Base-by-base conservation (phyloP, 2,888 invertebrate species). In the Odontothrips loti region DNA sequence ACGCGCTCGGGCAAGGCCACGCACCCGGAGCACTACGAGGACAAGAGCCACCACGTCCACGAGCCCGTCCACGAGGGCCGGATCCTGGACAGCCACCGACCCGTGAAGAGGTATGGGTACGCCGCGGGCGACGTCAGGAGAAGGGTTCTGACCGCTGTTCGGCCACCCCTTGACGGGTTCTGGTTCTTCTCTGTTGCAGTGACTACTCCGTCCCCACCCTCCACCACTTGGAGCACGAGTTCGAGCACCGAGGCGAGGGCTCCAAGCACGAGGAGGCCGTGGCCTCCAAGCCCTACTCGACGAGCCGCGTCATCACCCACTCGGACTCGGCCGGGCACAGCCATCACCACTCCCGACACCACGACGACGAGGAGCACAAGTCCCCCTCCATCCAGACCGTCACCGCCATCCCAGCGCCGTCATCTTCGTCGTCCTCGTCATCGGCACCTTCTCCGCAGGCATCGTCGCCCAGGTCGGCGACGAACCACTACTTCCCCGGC, bases 251-350 rank as follows among this genome's bases (percentile, higher is more conserved):
- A n/a, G 68, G 68, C 68, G 68, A 68, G 68, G 68, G n/a, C 9
- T n/a, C n/a, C 68, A 68, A 68, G 68, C 68, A 23, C 68, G 68
- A 68, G 68, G 68, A 68, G 68, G 23, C 68, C 51, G 68, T 68
- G 6, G 68, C 23, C 15, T 11, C 8, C 51, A 51, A 51, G 51
- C 51, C 51, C 51, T 51, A 51, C 51, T 51, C 11, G 15, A 11
- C 48, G 48, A 48, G 48, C 48, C 17, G 15, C 51, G 51, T 51
- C 15, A n/a, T n/a, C n/a, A 51, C 15, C 51, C 51, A 51, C 51
- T 11, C 17, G 51, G 17, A 17, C 51, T 17, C 11, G 10, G 48
- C 10, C 48, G 12, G 48, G 10, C 48, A 48, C 48, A 12, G 48
- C 48, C 9, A 12, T 12, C 48, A 48, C 51, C 15, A 17, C 51